Evolutionary conservation across 2,797 vertebrate genomes (phyloP).

Genomic region (Tadarida brasiliensis): DNA sequence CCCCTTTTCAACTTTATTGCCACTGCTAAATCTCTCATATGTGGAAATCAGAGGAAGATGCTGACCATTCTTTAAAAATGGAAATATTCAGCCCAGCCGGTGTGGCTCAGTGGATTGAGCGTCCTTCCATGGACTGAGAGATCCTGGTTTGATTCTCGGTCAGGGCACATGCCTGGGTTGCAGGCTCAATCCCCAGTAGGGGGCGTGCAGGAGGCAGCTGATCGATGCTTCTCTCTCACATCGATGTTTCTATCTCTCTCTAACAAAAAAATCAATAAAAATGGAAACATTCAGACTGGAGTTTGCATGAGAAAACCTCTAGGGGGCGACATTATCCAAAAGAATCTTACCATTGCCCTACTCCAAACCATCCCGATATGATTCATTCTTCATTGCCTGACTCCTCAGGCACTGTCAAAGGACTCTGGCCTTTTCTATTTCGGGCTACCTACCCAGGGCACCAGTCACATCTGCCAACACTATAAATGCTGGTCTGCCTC

Average conservation of each 20-base stretch:
- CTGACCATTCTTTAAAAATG: neutral
- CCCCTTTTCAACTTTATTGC: neutral
- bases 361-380: rapidly evolving
- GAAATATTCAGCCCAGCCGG: neutral
- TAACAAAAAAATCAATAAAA: neutral
- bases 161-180: too few species aligned
- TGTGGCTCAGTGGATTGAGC: too few species aligned
- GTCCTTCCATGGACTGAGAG: too few species aligned
- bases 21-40: neutral
- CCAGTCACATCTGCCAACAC: neutral
- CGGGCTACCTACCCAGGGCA: neutral
- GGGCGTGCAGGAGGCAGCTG: too few species aligned
- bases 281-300: neutral
- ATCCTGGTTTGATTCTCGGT: too few species aligned
- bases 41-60: neutral
- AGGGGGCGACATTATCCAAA: slow-evolving; percentile 11
- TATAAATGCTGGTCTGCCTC: neutral
- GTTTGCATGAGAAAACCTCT: neutral
- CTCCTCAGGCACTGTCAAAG: neutral
- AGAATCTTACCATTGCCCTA: neutral
- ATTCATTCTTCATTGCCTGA: too few species aligned
- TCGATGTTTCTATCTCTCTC: too few species aligned
- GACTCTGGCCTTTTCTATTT: neutral
- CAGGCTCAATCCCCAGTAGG: too few species aligned
- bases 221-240: too few species aligned